Conservation (phyloP, 2,888 invertebrate genomes). For the Himalopsyche japonica region DNA sequence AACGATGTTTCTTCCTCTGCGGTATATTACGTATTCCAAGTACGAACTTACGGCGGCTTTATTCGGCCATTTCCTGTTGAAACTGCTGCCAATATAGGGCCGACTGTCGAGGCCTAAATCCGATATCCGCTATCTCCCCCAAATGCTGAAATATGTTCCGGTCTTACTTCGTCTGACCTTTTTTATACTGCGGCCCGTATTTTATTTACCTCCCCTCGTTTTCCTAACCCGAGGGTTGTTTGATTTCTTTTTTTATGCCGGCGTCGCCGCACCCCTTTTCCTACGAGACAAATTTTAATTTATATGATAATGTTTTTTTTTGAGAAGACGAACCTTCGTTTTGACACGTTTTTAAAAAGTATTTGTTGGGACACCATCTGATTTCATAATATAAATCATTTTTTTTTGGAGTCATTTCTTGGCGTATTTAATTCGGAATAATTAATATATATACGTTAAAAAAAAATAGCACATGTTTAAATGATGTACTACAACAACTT, state of each 20-base stretch:
- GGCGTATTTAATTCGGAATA: no score
- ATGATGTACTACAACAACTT: no score
- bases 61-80: not conserved
- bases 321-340: not conserved
- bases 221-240: not conserved
- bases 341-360: not conserved
- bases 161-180: slow-evolving; percentile 30
- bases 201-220: not conserved
- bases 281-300: not conserved
- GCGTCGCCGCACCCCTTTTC: not conserved
- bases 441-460: no score
- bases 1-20: not conserved
- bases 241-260: slow-evolving; percentile 23
- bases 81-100: not conserved
- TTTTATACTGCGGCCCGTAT: slow-evolving; percentile 5
- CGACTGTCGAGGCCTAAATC: slow-evolving; percentile 25
- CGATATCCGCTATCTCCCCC: slow-evolving; percentile 36
- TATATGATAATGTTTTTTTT: slow-evolving; percentile 7
- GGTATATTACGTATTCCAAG: not conserved
- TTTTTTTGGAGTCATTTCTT: no score
- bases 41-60: not conserved
- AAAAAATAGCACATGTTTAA: no score
- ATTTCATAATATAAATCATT: not conserved
- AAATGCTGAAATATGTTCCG: slow-evolving; percentile 36
- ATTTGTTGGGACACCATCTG: not conserved